Percentiles rank a stretch among this genome's conserved stretches.
Evolutionary conservation across 2,113 vertebrate genomes (phyloP).

Genomic region (Hippocampus mohnikei): DNA sequence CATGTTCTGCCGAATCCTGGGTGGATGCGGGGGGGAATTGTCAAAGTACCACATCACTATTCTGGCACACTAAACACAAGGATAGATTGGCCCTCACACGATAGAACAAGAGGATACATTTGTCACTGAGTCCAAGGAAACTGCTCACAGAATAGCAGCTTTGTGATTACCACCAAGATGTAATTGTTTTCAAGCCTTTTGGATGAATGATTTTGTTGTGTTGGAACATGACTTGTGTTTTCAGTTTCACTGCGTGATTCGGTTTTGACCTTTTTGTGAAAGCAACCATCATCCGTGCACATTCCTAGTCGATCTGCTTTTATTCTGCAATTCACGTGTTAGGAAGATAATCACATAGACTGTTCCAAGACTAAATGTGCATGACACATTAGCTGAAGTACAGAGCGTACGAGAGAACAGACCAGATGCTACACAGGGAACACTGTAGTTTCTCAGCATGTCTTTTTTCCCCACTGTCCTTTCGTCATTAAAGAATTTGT

Average conservation of each 20-base stretch:
- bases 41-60: constrained; percentile 10
- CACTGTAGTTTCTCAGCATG: constrained; percentile 7
- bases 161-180: constrained; percentile 22
- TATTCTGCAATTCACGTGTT: constrained; percentile 5
- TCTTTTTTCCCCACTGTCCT: constrained; percentile 16
- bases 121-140: constrained; percentile 13
- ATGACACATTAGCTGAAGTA: not conserved
- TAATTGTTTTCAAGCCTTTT: not conserved
- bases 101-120: constrained; percentile 36
- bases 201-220: not conserved
- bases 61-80: constrained; percentile 30
- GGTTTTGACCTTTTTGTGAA: constrained; percentile 22
- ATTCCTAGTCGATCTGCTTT: constrained; percentile 7
- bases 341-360: not conserved
- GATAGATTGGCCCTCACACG: constrained; percentile 29
- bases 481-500: constrained; percentile 4
- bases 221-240: constrained; percentile 8
- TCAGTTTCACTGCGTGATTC: constrained; percentile 14
- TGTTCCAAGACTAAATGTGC: constrained; percentile 5
- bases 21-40: constrained; percentile 4
- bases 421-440: constrained; percentile 19
- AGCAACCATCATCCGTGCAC: constrained; percentile 18
- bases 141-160: constrained; percentile 6
- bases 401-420: not conserved
- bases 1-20: constrained; percentile 42